A percentile compares a stretch with the other conserved stretches of the same genome.
Conservation (phyloP, 2,113 vertebrate genomes). For the Scophthalmus maximus region DNA sequence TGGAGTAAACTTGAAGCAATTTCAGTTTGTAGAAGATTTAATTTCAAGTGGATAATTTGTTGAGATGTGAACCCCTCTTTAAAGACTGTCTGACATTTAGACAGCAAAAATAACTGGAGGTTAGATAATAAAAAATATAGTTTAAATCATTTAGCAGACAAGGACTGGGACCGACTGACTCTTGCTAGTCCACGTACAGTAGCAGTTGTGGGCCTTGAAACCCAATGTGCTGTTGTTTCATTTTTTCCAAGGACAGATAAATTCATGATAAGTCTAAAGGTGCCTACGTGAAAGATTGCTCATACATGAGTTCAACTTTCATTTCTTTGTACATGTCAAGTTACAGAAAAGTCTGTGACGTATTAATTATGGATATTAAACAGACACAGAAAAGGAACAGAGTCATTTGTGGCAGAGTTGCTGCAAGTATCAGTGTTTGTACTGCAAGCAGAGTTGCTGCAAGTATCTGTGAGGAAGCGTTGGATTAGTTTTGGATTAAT, state of each 20-base stretch:
- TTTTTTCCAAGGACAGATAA: neutral
- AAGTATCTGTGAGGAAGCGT: too few species aligned
- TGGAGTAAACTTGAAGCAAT: neutral
- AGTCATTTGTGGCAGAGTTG: neutral
- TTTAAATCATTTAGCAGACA: too few species aligned
- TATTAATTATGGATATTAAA: constrained; percentile 20
- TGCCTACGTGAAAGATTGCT: neutral
- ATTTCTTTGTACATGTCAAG: constrained; percentile 5
- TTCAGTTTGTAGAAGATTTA: too few species aligned
- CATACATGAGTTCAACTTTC: constrained; percentile 9
- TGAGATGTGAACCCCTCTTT: neutral
- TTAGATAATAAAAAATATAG: too few species aligned
- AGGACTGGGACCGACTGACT: too few species aligned
- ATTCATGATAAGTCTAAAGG: too few species aligned
- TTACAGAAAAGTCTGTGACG: neutral
- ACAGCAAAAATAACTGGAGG: too few species aligned
- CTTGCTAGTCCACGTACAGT: neutral
- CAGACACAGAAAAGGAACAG: neutral
- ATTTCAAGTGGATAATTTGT: neutral
- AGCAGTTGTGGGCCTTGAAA: neutral
- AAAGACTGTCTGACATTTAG: too few species aligned
- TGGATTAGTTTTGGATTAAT: too few species aligned
- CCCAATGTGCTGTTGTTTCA: neutral
- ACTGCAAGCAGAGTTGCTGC: too few species aligned
- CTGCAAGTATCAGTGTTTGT: neutral